Evolutionary conservation across 1,140 invertebrate species (phyloP), one percentile per base, ranked within the genome.

Genomic region (Eumaeus atala): DNA sequence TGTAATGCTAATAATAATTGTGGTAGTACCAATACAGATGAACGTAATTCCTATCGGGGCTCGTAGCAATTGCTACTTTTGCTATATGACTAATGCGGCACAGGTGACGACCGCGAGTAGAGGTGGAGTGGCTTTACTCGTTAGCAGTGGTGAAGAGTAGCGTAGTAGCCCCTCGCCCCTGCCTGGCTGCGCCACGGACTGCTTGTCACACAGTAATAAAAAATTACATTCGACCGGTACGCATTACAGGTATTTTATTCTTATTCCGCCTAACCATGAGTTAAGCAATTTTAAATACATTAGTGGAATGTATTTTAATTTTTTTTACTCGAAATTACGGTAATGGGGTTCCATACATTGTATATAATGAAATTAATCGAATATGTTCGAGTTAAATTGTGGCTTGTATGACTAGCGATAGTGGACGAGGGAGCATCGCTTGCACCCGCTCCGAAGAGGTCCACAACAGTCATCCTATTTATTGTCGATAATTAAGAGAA

Each of bases 381-480:
- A 34, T 48, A 35, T 36, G 16, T 16, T 17, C 49, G 16, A 50
- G 37, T n/a, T n/a, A 10, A 36, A 36, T 55, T 59, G 42, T 61
- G 50, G 56, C 56, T 54, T 64, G 40, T 54, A 58, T 51, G 56
- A 54, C 37, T 37, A 21, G 51, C 52, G 57, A 58, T 61, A 55
- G 51, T 59, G 36, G 16, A 56, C 62, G 58, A 56, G 51, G 58
- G 59, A 55, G 65, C 54, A 18, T 65, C 54, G 61, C 57, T 66
- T 33, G 33, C 42, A 71, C 72, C 67, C 65, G 61, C 73, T 74
- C 74, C 78, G 79, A 82, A 82, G 78, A 85, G 59, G 73, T 72
- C 70, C 69, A 83, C 70, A 76, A 75, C 72, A 82, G 78, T 85
- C 75, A 82, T 76, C 67, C 75, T 84, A 81, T 84, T 81, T 85